Base-by-base conservation (phyloP, 2,113 vertebrate genomes). In the Chaetops frenatus region DNA sequence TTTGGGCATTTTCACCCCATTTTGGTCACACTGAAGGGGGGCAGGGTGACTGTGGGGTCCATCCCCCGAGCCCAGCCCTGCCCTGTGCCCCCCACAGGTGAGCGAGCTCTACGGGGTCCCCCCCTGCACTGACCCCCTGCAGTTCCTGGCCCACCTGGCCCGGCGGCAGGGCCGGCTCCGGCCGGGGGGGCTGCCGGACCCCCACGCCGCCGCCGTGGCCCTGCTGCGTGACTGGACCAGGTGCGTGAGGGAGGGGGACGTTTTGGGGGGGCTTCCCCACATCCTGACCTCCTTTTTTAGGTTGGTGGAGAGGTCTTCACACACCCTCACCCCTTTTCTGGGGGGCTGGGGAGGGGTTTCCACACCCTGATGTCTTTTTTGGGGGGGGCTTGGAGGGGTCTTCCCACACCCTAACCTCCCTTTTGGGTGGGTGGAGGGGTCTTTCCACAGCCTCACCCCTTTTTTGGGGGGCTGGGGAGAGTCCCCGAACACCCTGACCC, bases 231-330 rank as follows among this genome's bases (percentile, higher is more conserved):
- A 85, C 91, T 93, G 91, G 91, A 89, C 80, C 73, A 28, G 86
- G 91, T 80, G 9, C 0, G 53, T 2, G 7, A 8, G 40, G 50
- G 2, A 6, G 15, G 13, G 29, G 54, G 11, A 1, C 2, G 0
- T 1, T 38, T 5, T 6, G 4, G 20, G 16, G 28, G 35, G n/a
- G 10, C 12, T 8, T 20, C 15, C 15, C 24, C 12, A 6, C 15
- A 1, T 12, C 18, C 12, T 16, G 25, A 38, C 10, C 4, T 17
- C 2, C 2, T 8, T 54, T 54, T 33, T 5, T 11, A 4, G 11
- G 25, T 31, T 5, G 10, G 1, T 24, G 25, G 15, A 20, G 21
- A 36, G 29, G 7, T n/a, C 22, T 15, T n/a, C 6, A 3, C 28
- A 53, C 17, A 29, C 29, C 8, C 12, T 56, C 54, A n/a, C 31